Conservation (phyloP, 2,113 vertebrate species). For the Corydoras maculifer region DNA sequence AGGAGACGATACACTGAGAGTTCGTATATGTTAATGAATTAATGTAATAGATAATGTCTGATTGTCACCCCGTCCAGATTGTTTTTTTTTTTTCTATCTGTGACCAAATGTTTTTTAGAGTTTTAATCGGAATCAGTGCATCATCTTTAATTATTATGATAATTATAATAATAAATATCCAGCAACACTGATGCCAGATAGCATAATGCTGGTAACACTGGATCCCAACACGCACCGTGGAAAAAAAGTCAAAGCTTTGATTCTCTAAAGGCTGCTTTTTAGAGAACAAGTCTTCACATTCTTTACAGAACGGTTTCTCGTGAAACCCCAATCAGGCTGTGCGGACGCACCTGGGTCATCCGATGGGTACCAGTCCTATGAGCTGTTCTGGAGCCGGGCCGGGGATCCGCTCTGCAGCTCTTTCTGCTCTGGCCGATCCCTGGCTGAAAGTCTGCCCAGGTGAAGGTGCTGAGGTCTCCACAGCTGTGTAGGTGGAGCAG, state of each 20-base stretch:
- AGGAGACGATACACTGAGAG: no score
- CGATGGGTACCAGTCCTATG: slow-evolving; percentile 42
- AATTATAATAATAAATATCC: not conserved
- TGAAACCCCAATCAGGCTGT: slow-evolving; percentile 69
- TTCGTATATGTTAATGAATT: no score
- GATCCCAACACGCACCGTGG: not conserved
- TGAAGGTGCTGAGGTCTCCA: slow-evolving; percentile 75
- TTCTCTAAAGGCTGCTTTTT: no score
- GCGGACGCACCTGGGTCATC: slow-evolving; percentile 54
- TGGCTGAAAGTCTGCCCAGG: slow-evolving; percentile 36
- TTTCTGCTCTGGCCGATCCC: slow-evolving; percentile 18
- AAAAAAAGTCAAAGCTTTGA: not conserved
- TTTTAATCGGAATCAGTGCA: slow-evolving; percentile 20
- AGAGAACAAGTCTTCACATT: not conserved
- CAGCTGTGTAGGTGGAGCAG: slow-evolving; percentile 72
- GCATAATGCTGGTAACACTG: not conserved
- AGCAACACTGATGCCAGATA: not conserved
- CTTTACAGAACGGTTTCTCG: slow-evolving; percentile 74
- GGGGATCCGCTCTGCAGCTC: slow-evolving; percentile 9
- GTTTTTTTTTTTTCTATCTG: not conserved
- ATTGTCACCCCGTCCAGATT: not conserved
- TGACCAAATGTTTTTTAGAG: slow-evolving; percentile 7
- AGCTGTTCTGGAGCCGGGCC: slow-evolving; percentile 30
- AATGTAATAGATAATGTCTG: no score
- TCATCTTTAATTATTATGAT: not conserved